A percentile compares a stretch with the other conserved stretches of the same genome.
Conservation (phyloP, 2,888 invertebrate species). For the Cryptus viduatorius region DNA sequence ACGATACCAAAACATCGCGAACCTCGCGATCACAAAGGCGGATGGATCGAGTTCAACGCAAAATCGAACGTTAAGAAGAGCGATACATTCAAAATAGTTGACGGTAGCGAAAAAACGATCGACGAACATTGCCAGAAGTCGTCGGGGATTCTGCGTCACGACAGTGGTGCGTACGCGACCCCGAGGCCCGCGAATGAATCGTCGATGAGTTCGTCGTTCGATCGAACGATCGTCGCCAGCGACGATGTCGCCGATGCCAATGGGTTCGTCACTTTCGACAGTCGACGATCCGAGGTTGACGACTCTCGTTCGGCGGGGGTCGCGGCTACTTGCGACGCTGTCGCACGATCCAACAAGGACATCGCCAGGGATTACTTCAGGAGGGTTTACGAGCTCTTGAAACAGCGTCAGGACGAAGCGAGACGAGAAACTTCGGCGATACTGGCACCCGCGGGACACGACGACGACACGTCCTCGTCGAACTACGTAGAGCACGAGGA, state of each 20-base stretch:
- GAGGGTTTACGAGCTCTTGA: constrained; percentile 81
- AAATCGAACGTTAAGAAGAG: constrained; percentile 81
- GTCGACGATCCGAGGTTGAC: constrained; percentile 26
- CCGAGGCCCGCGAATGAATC: constrained; percentile 16
- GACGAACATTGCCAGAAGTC: constrained; percentile 50
- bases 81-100: constrained; percentile 80
- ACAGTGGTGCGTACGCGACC: constrained; percentile 37
- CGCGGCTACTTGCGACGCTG: constrained; percentile 20
- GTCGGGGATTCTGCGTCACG: constrained; percentile 8
- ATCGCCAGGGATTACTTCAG: constrained; percentile 81
- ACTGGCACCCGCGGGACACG: constrained; percentile 64
- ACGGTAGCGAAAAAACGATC: constrained; percentile 78
- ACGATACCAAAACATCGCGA: constrained; percentile 74
- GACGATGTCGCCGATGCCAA: constrained; percentile 49
- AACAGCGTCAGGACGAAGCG: constrained; percentile 74
- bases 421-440: constrained; percentile 62
- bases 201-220: constrained; percentile 31
- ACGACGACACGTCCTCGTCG: constrained; percentile 78
- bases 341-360: constrained; percentile 75
- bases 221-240: constrained; percentile 13
- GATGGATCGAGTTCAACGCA: constrained; percentile 65
- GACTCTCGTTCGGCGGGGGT: constrained; percentile 28
- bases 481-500: constrained; percentile 73
- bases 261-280: background rate
- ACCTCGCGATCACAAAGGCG: background rate